Evolutionary conservation across 2,888 invertebrate genomes (phyloP).

Genomic region (Ornithoptera priamus): DNA sequence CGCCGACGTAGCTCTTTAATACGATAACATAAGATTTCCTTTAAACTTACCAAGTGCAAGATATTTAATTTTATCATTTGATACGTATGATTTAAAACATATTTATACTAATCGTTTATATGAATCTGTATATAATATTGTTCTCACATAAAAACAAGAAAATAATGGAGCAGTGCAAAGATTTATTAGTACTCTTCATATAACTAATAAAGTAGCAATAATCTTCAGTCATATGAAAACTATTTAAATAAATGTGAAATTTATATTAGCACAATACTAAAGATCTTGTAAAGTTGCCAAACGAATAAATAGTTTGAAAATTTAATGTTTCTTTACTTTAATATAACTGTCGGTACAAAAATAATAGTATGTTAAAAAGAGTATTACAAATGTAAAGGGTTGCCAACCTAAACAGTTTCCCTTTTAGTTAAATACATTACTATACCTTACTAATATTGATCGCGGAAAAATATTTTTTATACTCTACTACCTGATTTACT

Average conservation of each 20-base stretch:
- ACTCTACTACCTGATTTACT: too few relatives aligned
- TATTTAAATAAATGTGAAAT: background rate
- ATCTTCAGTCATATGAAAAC: background rate
- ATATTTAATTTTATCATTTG: background rate
- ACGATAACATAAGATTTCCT: background rate
- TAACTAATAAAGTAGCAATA: background rate
- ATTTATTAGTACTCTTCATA: background rate
- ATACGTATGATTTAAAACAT: background rate
- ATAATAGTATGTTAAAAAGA: too few relatives aligned
- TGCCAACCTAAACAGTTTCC: too few relatives aligned
- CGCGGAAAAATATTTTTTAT: too few relatives aligned
- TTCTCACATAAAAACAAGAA: background rate
- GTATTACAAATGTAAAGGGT: too few relatives aligned
- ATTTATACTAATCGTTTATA: background rate
- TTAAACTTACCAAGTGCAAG: background rate
- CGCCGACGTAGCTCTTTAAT: conserved; percentile 31
- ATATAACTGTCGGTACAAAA: too few relatives aligned
- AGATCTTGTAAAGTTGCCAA: background rate
- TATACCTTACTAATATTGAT: too few relatives aligned
- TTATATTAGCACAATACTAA: background rate
- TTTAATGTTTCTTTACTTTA: too few relatives aligned
- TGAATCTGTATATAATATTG: background rate
- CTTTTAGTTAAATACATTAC: too few relatives aligned
- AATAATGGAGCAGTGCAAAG: background rate
- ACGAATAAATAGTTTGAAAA: background rate